Evolutionary conservation across 2,797 vertebrate species (phyloP), one percentile per base, ranked within the genome.

Genomic region (Acanthurus leucopareius): DNA sequence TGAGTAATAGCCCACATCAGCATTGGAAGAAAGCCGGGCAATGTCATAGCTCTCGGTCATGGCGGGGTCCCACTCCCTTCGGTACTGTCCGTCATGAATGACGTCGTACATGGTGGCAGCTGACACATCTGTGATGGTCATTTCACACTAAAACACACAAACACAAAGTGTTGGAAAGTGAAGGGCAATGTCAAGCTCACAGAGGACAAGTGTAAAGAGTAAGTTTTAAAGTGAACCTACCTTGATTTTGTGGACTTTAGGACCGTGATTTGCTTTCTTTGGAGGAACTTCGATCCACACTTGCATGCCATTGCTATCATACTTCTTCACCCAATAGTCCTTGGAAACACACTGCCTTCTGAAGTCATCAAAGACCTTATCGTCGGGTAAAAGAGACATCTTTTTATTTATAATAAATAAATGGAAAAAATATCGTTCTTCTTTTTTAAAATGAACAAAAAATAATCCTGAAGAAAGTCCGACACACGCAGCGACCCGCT

Each of bases 1-100:
- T 45, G 95, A 93, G 25, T 93, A 96, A 85, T 96, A 97, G 44
- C 96, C 95, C 61, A 96, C 87, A 38, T 96, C 95, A 11, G 95
- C 86, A 0, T 94, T 95, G 10, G 72, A 75, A 6, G 93, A 89
- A 10, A 97, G 77, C 2, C 83, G 87, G 65, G 94, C 93, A 0
- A 97, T 95, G 88, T 96, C 96, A 17, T 25, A 93, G 3, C 90
- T 95, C 40, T 96, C 93, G 6, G 90, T 20, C 94, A 96, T 89
- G 1, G 83, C 86, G 14, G 87, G 63, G 57, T 97, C 96, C 97
- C 95, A 95, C 2, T 75, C 86, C 73, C 83, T 91, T 2, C 94
- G 88, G 80, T 96, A 96, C 48, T 81, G 5, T 1, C 89, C 54
- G 17, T 96, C 95, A 0, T 94, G 96, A 19, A 97, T 86, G 25